Base-by-base conservation (phyloP, 2,888 invertebrate genomes). In the Drosophila fulvimacula region DNA sequence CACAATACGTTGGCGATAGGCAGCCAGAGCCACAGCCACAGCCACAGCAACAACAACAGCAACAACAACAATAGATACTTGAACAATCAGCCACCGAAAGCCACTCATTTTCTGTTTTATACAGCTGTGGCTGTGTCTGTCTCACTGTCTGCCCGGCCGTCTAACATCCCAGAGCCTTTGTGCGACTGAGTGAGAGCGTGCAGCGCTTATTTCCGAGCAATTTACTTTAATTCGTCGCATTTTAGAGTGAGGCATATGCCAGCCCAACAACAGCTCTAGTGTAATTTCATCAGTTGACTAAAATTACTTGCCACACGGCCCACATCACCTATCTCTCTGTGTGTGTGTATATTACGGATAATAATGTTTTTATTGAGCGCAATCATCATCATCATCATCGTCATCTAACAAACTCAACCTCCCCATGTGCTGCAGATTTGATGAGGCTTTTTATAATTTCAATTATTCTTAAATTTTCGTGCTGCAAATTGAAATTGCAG, bases 221-320 rank as follows among this genome's bases (percentile, higher is more conserved):
- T 90, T 90, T 82, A 79, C 79, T 89, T 84, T 88, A 86, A 88
- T 89, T 83, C 82, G 70, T 76, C 73, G 71, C 75, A 82, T 81
- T 85, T 89, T 83, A 88, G 73, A 86, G 53, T 57, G 64, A 59
- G 74, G 77, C 77, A 73, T 79, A 74, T 80, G 71, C 64, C 68
- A 58, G 57, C 30, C 56, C 38, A 67, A 13, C 51, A 52, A 9
- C 42, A 34, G 56, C 30, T 55, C 41, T 52, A 56, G 52, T 53
- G 52, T 58, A 71, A 68, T 69, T 69, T 75, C 73, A 79, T 69
- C 74, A 76, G 67, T 63, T 57, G 69, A 39, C 60, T 66, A 56
- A 68, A 65, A 74, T 61, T 42, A 52, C 61, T 59, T 61, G 60
- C 57, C 75, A 61, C 63, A 32, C 13, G 13, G 34, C 36, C 6